Conservation (phyloP, 2,888 invertebrate species). For the Plagiodera versicolora region DNA sequence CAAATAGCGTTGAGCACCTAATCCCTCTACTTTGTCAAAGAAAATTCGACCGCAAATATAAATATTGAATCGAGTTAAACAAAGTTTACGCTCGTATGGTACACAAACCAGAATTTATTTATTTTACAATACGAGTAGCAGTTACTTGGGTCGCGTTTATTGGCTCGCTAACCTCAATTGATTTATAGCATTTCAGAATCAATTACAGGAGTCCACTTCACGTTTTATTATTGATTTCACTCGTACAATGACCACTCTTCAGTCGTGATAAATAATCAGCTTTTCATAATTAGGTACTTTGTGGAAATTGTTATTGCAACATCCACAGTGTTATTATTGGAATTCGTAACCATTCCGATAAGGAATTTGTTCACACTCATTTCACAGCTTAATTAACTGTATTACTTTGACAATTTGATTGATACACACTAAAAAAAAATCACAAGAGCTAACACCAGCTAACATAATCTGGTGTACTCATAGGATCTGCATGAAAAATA, state of each 20-base stretch:
- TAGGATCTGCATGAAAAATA: too few relatives aligned
- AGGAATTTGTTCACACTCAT: too few relatives aligned
- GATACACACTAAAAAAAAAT: too few relatives aligned
- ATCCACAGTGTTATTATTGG: background rate
- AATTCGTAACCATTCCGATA: background rate
- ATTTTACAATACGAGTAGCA: conserved; percentile 20
- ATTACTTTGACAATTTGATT: too few relatives aligned
- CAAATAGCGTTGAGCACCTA: conserved; percentile 43
- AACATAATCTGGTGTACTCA: too few relatives aligned
- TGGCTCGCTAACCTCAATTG: conserved; percentile 1
- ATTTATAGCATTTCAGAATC: background rate
- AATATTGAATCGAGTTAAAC: conserved; percentile 47
- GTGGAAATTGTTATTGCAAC: too few relatives aligned
- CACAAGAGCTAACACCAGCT: too few relatives aligned
- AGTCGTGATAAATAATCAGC: too few relatives aligned
- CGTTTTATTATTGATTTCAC: too few relatives aligned
- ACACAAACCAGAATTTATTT: conserved; percentile 32
- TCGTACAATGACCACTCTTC: too few relatives aligned
- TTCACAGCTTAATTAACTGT: too few relatives aligned
- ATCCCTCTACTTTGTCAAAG: conserved; percentile 42
- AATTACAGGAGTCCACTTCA: too few relatives aligned
- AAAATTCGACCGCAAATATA: conserved; percentile 48
- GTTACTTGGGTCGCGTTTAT: background rate
- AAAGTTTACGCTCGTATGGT: conserved; percentile 40
- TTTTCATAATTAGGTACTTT: background rate